Base-by-base conservation (phyloP, 2,797 vertebrate species). In the Atherinosoma microstoma region DNA sequence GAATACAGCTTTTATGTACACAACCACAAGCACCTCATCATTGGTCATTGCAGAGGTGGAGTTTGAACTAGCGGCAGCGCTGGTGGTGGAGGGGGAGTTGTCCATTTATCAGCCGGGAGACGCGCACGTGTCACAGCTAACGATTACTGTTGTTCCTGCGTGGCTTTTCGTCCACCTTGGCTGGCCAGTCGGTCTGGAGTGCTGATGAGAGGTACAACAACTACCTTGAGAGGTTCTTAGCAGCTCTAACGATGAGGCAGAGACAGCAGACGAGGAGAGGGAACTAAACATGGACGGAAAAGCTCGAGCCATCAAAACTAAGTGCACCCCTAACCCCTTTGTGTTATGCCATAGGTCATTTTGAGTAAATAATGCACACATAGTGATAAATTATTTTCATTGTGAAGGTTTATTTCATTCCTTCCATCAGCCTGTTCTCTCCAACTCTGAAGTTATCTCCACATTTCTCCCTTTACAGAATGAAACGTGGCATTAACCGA, bases 51-150 rank as follows among this genome's bases (percentile, higher is more conserved):
- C 66, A 70, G 60, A 70, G 75, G 61, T 64, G 78, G 53, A 59
- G 61, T 59, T 75, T 53, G 65, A 29, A 70, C 57, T 18, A 24
- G 45, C 7, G 20, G 49, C 6, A 1, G 40, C 0, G 16, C 15
- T 8, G 32, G 29, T 10, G 51, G 27, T 13, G 40, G 27, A 49
- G 58, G 47, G n/a, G n/a, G n/a, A 49, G 0, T 67, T 66, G 76
- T 64, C 67, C 40, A 35, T 78, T 94, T 91, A 94, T 94, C 93
- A 91, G 91, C 78, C 82, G 62, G 87, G 70, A 79, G 67, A 85
- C 87, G 73, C 86, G 85, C 54, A 77, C 91, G 91, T 92, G 89
- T 92, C 62, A 67, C 84, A 75, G 87, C 88, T 74, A 79, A 84
- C 85, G 85, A 93, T 93, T 88, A 88, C 87, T 88, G 86, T 76